Percentiles rank a stretch among this genome's conserved stretches.
These are phyloP conservation scores for Vandiemenella viatica DNA, from an alignment of 2,888 invertebrate species.

Conservation along the genomic window DNA sequence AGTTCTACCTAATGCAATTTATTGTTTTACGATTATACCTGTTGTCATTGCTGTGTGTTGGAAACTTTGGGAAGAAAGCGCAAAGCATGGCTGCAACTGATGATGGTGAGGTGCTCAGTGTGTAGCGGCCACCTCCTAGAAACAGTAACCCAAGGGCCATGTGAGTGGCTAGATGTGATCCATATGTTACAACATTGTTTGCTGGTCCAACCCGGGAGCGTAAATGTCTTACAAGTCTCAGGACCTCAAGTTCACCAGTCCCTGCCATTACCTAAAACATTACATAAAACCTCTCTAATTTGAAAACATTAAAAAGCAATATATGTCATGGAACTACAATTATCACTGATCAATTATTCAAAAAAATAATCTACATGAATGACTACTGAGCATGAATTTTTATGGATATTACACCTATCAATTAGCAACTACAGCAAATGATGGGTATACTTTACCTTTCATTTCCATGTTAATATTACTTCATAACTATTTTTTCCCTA, in stretches of 20 bases:
- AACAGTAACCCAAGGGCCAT: slow-evolving; percentile 87
- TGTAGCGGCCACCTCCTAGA: slow-evolving; percentile 82
- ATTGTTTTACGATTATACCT: slow-evolving; percentile 38
- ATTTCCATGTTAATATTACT: too few species aligned
- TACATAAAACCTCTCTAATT: too few species aligned
- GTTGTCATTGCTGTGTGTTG: slow-evolving; percentile 91
- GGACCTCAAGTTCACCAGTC: slow-evolving; percentile 69
- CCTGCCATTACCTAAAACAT: slow-evolving; percentile 83
- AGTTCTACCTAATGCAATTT: neutral
- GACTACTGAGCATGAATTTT: too few species aligned
- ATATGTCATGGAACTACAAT: too few species aligned
- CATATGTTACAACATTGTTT: slow-evolving; percentile 63
- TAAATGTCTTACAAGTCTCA: slow-evolving; percentile 72
- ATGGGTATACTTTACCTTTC: too few species aligned
- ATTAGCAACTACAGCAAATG: too few species aligned
- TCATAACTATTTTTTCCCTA: too few species aligned
- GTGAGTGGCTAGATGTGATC: slow-evolving; percentile 88
- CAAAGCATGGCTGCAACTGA: slow-evolving; percentile 82
- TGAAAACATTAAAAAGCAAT: too few species aligned
- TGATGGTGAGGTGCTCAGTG: slow-evolving; percentile 63
- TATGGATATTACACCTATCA: too few species aligned
- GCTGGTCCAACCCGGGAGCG: slow-evolving; percentile 64
- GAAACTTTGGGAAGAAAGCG: slow-evolving; percentile 93
- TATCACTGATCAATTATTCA: too few species aligned
- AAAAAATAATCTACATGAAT: too few species aligned